Conservation (phyloP, 2,113 vertebrate genomes). For the Mionectes macconnelli region DNA sequence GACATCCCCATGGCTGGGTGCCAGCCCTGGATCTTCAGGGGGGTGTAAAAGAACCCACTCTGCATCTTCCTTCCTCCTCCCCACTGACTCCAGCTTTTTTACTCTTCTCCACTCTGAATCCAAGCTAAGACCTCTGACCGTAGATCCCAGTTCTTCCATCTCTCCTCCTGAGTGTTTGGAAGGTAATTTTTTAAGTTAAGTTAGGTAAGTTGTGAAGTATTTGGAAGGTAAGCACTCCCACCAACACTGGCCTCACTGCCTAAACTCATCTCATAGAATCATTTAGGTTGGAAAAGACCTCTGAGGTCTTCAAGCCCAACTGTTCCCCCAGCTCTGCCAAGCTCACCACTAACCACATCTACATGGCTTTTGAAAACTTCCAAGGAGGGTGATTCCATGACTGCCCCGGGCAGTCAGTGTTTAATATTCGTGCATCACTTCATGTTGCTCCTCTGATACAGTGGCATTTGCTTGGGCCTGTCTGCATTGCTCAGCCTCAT, state of each 20-base stretch:
- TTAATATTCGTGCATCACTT: neutral
- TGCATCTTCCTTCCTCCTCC: neutral
- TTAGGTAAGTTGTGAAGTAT: neutral
- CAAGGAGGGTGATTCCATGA: neutral
- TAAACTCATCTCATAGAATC: neutral
- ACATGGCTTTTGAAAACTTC: neutral
- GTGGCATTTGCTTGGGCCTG: neutral
- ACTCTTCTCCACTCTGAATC: neutral
- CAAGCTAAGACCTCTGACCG: neutral
- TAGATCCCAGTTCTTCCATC: neutral
- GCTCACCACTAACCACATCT: neutral
- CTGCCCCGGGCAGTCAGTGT: neutral
- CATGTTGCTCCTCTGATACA: neutral
- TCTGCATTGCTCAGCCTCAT: neutral
- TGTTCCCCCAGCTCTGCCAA: neutral
- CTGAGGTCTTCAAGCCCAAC: rapidly evolving
- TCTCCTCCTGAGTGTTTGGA: neutral
- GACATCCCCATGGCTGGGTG: neutral
- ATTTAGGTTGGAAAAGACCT: neutral
- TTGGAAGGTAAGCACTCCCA: neutral
- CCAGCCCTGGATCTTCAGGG: neutral
- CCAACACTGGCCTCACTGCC: rapidly evolving
- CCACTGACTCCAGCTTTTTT: neutral
- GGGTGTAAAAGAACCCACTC: neutral
- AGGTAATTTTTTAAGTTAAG: neutral